Conservation (phyloP, 2,888 invertebrate genomes). For the Malthinus flaveolus region DNA sequence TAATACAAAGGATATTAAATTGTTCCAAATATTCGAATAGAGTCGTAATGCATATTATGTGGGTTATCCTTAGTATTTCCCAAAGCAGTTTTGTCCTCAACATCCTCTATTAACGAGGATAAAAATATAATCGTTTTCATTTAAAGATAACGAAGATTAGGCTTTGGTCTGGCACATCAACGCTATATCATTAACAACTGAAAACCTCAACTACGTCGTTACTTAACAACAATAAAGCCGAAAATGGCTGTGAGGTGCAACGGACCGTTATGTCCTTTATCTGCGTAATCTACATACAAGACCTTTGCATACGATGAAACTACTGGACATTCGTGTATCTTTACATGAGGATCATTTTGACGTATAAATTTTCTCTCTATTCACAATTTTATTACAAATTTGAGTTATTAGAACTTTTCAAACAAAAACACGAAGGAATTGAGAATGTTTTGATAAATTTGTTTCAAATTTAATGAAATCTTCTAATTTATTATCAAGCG, state of each 20-base stretch:
- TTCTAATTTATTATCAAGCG: too few relatives aligned
- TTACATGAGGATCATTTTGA: slow-evolving; percentile 23
- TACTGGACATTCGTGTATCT: slow-evolving; percentile 26
- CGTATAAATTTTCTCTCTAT: slow-evolving; percentile 6
- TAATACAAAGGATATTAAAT: slow-evolving; percentile 24
- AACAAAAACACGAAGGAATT: too few relatives aligned
- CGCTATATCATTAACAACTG: slow-evolving; percentile 49
- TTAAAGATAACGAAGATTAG: slow-evolving; percentile 40
- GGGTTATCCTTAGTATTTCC: slow-evolving; percentile 12
- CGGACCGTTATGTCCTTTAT: slow-evolving; percentile 54
- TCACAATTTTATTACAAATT: too few relatives aligned
- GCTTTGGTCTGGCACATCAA: slow-evolving; percentile 35
- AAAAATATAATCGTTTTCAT: slow-evolving; percentile 38
- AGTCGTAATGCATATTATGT: slow-evolving; percentile 8
- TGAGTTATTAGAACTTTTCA: too few relatives aligned
- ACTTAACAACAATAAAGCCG: slow-evolving; percentile 52
- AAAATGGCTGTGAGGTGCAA: slow-evolving; percentile 51
- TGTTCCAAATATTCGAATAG: slow-evolving; percentile 26
- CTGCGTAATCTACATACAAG: slow-evolving; percentile 51
- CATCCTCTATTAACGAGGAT: slow-evolving; percentile 34
- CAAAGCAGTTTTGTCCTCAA: slow-evolving; percentile 26
- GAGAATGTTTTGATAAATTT: too few relatives aligned
- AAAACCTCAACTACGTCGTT: slow-evolving; percentile 54
- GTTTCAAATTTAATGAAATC: too few relatives aligned
- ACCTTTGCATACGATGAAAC: slow-evolving; percentile 37